Evolutionary conservation across 35 echinoderm and acorn worm species (phyloP), one percentile per base, ranked within the genome.

Genomic region (Ophiothrix spiculata): DNA sequence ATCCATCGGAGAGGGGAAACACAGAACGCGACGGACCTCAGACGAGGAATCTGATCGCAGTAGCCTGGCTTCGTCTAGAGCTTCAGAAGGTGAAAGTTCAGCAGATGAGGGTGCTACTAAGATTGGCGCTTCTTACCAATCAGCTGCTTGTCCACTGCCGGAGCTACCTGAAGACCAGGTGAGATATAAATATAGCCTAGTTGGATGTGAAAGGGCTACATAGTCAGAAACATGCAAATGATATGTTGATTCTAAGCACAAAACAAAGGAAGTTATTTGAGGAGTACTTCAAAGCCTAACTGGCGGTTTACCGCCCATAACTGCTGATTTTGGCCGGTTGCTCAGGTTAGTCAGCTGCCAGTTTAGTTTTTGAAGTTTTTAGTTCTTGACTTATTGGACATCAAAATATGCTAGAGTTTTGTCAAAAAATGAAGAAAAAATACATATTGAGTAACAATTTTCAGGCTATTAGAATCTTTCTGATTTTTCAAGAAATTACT

Each of bases 151-250:
- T 75, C 78, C 88, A 35, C 81, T 90, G 17, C 81, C 81, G 34
- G 88, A 90, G 32, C 81, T 90, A 4, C 88, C 88, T 31, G 88
- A 90, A 41, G 88, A 90, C 45, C 88, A 90, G 88, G 88, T 90
- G 88, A 90, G 88, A 77, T 34, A 41, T 84, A 39, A 42, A 42
- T 2, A 32, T 19, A 25, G 42, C 36, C 36, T 80, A 36, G 31
- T 28, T 39, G 78, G 78, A n/a, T 39, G 42, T 39, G 36, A 21
- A n/a, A n/a, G n/a, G n/a, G n/a, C n/a, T 80, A 39, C 1, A 39
- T 80, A 80, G 1, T 6, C 19, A 6, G 73, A 31, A n/a, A 21
- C 21, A 31, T 10, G 73, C 73, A 31, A 75, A 33, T 10, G 73
- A 33, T 75, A 31, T 75, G 21, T 75, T 75, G 73, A n/a, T 31